Percentiles rank a stretch among this genome's conserved stretches.
Conservation (phyloP, 2,888 invertebrate species). For the Electrophaes corylata region DNA sequence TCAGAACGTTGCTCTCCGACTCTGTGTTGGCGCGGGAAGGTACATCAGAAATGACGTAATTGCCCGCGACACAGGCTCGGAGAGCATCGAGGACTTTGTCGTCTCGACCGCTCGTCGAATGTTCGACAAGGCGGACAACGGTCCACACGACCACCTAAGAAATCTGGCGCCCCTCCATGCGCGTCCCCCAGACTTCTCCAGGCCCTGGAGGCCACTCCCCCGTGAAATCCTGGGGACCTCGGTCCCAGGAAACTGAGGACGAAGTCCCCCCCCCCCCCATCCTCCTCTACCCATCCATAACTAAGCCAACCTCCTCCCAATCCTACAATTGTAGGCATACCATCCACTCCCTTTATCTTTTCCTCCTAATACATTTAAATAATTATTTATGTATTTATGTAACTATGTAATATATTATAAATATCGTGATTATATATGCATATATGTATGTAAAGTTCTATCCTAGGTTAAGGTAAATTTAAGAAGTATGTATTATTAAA, state of each 20-base stretch:
- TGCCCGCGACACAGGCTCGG: background rate
- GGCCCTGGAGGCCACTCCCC: background rate
- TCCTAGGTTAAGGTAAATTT: too few relatives aligned
- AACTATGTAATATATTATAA: too few relatives aligned
- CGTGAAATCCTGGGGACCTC: background rate
- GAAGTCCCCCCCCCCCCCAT: background rate
- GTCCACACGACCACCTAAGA: background rate
- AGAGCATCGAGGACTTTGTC: background rate
- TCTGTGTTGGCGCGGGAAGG: background rate
- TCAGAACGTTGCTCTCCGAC: background rate
- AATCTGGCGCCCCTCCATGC: background rate
- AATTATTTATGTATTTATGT: too few relatives aligned
- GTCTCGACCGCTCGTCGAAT: background rate
- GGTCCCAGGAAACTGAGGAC: background rate
- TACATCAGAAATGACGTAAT: background rate
- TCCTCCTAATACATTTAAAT: too few relatives aligned
- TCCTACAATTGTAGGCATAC: too few relatives aligned
- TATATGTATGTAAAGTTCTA: too few relatives aligned
- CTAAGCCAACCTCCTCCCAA: too few relatives aligned
- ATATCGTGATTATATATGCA: too few relatives aligned
- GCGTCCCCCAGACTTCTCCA: background rate
- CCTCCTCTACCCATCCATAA: too few relatives aligned
- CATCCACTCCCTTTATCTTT: too few relatives aligned
- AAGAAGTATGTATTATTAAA: background rate
- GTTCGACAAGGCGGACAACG: constrained; percentile 4